Evolutionary conservation across 1,140 invertebrate species (phyloP).

Genomic region (Ceratitis capitata): DNA sequence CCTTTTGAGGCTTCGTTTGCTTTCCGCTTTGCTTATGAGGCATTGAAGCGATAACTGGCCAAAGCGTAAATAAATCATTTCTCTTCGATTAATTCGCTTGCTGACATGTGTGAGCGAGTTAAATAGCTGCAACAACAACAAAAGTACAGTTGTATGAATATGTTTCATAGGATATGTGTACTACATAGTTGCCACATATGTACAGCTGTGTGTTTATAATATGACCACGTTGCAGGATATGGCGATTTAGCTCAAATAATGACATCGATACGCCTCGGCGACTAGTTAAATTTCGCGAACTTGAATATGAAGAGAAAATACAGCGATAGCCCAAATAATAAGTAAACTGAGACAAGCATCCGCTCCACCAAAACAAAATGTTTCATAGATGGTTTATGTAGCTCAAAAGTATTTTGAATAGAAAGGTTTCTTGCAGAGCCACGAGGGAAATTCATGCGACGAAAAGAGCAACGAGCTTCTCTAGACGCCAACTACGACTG

Average conservation of each 20-base stretch:
- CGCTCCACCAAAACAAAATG: too few relatives aligned
- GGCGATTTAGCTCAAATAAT: background rate
- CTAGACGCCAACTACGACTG: too few relatives aligned
- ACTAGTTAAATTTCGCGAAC: background rate
- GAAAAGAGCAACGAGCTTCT: too few relatives aligned
- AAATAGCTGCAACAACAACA: slow-evolving; percentile 10
- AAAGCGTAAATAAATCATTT: slow-evolving; percentile 65
- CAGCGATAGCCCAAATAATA: background rate
- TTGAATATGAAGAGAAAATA: background rate
- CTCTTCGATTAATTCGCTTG: slow-evolving; percentile 65
- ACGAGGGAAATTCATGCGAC: too few relatives aligned
- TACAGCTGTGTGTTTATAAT: background rate
- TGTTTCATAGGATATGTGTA: too few relatives aligned
- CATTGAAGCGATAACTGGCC: slow-evolving; percentile 51
- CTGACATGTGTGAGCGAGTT: slow-evolving; percentile 57
- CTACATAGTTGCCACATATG: background rate
- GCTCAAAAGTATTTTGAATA: too few relatives aligned
- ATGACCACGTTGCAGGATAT: background rate
- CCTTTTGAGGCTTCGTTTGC: background rate
- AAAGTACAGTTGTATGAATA: background rate
- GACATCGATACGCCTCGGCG: slow-evolving; percentile 3
- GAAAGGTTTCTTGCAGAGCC: too few relatives aligned
- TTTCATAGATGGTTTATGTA: too few relatives aligned
- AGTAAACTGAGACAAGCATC: background rate
- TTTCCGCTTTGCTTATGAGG: slow-evolving; percentile 42